A percentile compares a stretch with the other conserved stretches of the same genome.
phyloP scores from a whole-genome alignment of 2,113 vertebrate genomes.

The Cochlearius cochlearius region DNA sequence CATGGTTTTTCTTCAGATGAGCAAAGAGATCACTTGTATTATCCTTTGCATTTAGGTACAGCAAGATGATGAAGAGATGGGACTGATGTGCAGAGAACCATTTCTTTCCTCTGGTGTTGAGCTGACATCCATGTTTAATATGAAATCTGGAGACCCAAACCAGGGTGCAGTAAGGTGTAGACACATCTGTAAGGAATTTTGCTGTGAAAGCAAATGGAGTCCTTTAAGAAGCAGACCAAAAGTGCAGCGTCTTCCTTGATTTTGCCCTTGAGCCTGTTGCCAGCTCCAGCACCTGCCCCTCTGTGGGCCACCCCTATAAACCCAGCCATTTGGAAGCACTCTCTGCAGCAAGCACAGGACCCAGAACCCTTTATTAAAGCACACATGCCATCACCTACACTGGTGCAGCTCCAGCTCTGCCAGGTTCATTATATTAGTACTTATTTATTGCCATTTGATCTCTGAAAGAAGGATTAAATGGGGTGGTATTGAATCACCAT shows the following conservation, averaged over 20 bases:
- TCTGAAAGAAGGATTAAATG: background rate
- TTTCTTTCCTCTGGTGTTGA: background rate
- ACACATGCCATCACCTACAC: fast-evolving
- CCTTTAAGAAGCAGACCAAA: background rate
- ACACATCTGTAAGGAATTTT: background rate
- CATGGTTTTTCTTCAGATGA: background rate
- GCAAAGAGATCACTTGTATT: background rate
- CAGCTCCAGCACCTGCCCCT: background rate
- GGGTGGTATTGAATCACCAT: background rate
- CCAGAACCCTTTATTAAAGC: background rate
- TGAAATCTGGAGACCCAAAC: background rate
- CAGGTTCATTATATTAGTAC: background rate
- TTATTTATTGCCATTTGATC: background rate
- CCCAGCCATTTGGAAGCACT: background rate
- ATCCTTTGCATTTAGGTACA: background rate
- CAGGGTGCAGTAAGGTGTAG: background rate
- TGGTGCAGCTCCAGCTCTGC: background rate
- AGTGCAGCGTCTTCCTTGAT: background rate
- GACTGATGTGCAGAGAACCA: background rate
- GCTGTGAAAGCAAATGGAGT: background rate
- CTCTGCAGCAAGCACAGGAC: background rate
- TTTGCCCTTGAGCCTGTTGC: background rate
- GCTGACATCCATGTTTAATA: background rate
- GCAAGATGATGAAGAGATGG: background rate
- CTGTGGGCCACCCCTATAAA: background rate